Evolutionary conservation across 1,140 invertebrate genomes (phyloP), one percentile per base, ranked within the genome.

Genomic region (Drosophila murphyi): DNA sequence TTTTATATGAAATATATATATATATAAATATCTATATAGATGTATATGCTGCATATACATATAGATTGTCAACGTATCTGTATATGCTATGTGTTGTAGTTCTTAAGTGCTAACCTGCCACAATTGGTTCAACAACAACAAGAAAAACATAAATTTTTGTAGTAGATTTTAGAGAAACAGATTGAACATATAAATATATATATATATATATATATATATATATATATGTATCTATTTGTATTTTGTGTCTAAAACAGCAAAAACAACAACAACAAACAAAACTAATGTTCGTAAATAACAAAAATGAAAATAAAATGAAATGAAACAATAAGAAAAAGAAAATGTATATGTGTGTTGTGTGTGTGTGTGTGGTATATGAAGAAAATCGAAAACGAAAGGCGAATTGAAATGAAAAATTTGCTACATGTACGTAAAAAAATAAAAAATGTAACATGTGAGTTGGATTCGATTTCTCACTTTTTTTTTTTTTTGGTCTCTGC

Each of bases 251-350:
- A 87, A 82, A 80, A 59, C 48, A 59, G 29, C 52, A 69, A 56
- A 5, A 59, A 34, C 29, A 70, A 51, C 47, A 71, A 63, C 32
- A 56, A 64, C 5, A 65, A 73, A 39, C n/a, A 67, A 51, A 77
- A 68, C 20, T 56, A 82, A 76, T 86, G 82, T 88, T 87, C 79
- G 82, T 82, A 72, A 86, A 82, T 82, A 87, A 88, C 82, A 88
- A 76, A 78, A 6, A 78, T 6, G 50, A 51, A 55, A 20, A 20
- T 20, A 20, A 62, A 72, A 72, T 50, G 76, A 61, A 67, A 60
- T 8, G 61, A 67, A 79, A 72, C 43, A 76, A 78, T 31, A 72
- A 73, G 32, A 54, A 63, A 67, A 76, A 56, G 39, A 57, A 76
- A 68, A 67, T 47, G 72, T 55, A 64, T 37, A 50, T 41, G 37